Percentiles rank a stretch among this genome's conserved stretches.
phyloP scores from a whole-genome alignment of 2,888 invertebrate genomes.

The Pocota personata region DNA sequence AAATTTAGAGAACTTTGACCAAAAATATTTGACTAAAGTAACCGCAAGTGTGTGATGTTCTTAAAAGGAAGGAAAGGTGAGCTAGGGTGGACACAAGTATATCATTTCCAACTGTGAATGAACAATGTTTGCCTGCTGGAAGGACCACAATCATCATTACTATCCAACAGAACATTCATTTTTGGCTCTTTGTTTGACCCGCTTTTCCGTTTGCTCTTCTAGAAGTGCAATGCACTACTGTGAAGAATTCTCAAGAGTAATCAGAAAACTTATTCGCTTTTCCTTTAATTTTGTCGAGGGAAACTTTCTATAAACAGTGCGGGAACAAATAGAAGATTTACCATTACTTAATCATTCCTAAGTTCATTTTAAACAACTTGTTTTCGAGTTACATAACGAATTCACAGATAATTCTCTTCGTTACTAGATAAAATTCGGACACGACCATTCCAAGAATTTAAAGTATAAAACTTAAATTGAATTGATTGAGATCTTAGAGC shows the following conservation, averaged over 20 bases:
- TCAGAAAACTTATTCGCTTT: conserved; percentile 57
- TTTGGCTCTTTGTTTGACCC: conserved; percentile 43
- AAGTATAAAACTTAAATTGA: not conserved
- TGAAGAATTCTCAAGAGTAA: conserved; percentile 48
- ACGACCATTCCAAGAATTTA: not conserved
- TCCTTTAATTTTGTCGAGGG: conserved; percentile 5
- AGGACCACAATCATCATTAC: conserved; percentile 13
- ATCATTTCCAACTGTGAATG: conserved; percentile 12
- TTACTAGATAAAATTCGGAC: not conserved
- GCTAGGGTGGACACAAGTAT: not conserved
- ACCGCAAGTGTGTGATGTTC: conserved; percentile 24
- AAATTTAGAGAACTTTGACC: conserved; percentile 27
- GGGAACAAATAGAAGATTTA: conserved; percentile 49
- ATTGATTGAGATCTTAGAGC: conserved; percentile 37
- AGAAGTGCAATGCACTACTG: conserved; percentile 8
- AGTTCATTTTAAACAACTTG: conserved; percentile 67
- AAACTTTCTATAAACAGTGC: conserved; percentile 56
- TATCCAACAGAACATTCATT: not conserved
- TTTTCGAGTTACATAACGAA: not conserved
- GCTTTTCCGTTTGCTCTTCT: conserved; percentile 2
- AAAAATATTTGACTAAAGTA: conserved; percentile 7
- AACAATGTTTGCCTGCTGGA: conserved; percentile 21
- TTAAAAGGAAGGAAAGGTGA: not conserved
- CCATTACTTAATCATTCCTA: conserved; percentile 66
- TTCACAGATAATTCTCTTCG: not conserved